phyloP scores from a whole-genome alignment of 1,140 invertebrate genomes.

The Aphelenchoides besseyi region DNA sequence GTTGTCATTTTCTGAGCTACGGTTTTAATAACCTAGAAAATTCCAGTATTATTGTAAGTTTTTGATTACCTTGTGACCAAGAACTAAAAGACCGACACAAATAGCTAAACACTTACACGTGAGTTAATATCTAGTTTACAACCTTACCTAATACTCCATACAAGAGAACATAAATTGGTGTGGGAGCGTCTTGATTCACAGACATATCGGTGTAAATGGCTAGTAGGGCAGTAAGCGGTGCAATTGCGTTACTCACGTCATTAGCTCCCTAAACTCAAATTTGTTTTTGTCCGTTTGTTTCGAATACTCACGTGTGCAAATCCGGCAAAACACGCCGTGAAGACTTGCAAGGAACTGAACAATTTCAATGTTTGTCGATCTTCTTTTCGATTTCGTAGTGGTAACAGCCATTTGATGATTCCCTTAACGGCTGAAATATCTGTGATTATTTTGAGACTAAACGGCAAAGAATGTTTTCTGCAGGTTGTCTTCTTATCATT shows the following conservation, averaged over 20 bases:
- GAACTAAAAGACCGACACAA: conserved; percentile 89
- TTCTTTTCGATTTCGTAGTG: conserved; percentile 29
- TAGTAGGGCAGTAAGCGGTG: conserved; percentile 37
- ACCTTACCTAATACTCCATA: conserved; percentile 91
- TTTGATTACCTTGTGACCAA: conserved; percentile 85
- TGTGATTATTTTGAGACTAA: background rate
- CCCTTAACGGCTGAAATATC: conserved; percentile 5
- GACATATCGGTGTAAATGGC: conserved; percentile 29
- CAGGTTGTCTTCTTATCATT: conserved; percentile 1
- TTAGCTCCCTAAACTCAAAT: conserved; percentile 74
- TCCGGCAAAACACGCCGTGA: conserved; percentile 91
- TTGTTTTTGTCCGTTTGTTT: background rate
- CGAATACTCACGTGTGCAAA: conserved; percentile 81
- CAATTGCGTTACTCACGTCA: conserved; percentile 71
- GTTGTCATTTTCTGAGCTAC: conserved; percentile 87
- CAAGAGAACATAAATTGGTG: conserved; percentile 67
- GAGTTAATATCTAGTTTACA: too few relatives aligned
- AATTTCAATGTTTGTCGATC: conserved; percentile 42
- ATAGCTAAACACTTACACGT: too few relatives aligned
- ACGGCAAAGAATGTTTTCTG: background rate
- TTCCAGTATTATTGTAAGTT: too few relatives aligned
- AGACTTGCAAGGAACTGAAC: conserved; percentile 67
- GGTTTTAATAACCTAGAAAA: too few relatives aligned
- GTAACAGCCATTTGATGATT: conserved; percentile 42
- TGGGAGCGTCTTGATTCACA: conserved; percentile 36